A percentile compares a stretch with the other conserved stretches of the same genome.
These are phyloP conservation scores for Brachymystax lenok DNA, from an alignment of 2,797 vertebrate species.

Conservation along the genomic window DNA sequence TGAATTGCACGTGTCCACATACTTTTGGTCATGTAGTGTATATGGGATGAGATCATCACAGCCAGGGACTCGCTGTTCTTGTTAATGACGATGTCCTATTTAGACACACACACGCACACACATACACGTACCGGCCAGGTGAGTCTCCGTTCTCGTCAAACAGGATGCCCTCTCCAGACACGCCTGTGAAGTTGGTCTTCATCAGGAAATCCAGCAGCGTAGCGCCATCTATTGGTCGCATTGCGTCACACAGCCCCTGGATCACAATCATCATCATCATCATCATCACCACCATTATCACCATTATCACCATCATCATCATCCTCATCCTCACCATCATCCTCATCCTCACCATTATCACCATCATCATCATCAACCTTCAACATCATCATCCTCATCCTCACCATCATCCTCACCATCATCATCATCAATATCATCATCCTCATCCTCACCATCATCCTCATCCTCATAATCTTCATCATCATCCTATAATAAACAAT, in stretches of 20 bases:
- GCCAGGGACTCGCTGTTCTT: background rate
- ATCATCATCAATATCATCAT: background rate
- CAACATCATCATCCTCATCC: background rate
- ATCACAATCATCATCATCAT: background rate
- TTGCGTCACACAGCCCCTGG: constrained; percentile 91
- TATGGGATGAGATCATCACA: background rate
- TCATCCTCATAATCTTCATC: background rate
- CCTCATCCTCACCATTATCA: background rate
- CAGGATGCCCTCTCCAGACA: constrained; percentile 91
- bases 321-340: background rate
- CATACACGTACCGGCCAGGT: constrained; percentile 86
- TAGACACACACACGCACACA: background rate
- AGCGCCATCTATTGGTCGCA: constrained; percentile 93
- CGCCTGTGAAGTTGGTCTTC: constrained; percentile 97
- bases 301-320: background rate
- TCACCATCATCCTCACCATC: background rate
- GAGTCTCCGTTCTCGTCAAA: constrained; percentile 98
- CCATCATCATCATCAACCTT: background rate
- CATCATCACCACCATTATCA: too few relatives aligned
- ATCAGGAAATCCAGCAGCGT: constrained; percentile 94
- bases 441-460: background rate
- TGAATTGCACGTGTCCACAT: too few relatives aligned
- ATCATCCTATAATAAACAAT: constrained; percentile 10
- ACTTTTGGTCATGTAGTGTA: background rate
- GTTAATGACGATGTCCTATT: background rate